Evolutionary conservation across 2,797 vertebrate genomes (phyloP), one percentile per base, ranked within the genome.

Genomic region (Mallotus villosus): DNA sequence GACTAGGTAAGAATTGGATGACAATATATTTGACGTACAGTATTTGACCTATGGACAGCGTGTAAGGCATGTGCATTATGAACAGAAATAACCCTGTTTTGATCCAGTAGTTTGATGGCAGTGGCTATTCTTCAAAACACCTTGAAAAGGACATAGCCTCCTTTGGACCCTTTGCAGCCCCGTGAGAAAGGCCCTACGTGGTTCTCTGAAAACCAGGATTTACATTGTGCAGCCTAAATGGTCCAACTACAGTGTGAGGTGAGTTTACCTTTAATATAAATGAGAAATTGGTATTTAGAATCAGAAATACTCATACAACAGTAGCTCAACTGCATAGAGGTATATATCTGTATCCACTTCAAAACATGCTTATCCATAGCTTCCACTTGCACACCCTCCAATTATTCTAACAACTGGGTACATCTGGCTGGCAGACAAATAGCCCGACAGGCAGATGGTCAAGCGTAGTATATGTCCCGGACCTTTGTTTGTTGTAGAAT

Each of bases 311-410:
- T 64, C 62, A 27, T 5, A 73, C 71, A 63, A 81, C 79, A 80
- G 62, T 63, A 78, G 78, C 68, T 84, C 81, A 76, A 81, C 82
- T 92, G 90, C 90, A 93, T 88, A 92, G 90, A 92, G 86, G 87
- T 87, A 83, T 80, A 68, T 75, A 71, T 80, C 55, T 69, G 11
- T 55, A 74, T 76, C 79, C 59, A 71, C 76, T 70, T 72, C 27
- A 29, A 78, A 70, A 81, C 79, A 78, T 81, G 86, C 80, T 71
- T 24, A 75, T 67, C 68, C 72, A 12, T 14, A 46, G 41, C 72
- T 24, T 22, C 22, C 4, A 60, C 63, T 68, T 67, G 69, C 77
- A 75, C 72, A 71, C 34, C 67, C 53, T 65, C 66, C 71, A 74
- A 41, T 74, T 67, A 62, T 24, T 2, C 51, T 21, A 4, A 19